Evolutionary conservation across 2,888 invertebrate species (phyloP), one percentile per base, ranked within the genome.

Genomic region (Selenia dentaria): DNA sequence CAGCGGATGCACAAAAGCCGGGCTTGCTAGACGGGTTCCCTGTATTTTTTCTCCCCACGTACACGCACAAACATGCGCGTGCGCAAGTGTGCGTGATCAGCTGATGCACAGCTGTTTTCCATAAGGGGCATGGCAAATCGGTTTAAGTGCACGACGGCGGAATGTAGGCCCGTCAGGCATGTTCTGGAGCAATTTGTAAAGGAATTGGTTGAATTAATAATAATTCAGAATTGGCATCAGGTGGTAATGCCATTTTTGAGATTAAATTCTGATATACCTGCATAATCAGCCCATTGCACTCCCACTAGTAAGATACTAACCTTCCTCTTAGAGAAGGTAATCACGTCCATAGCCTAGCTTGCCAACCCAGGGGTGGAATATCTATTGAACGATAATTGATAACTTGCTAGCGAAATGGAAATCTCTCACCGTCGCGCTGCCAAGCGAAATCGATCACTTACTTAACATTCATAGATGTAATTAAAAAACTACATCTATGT

Each of bases 41-140:
- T 74, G 67, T 79, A n/a, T 83, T 84, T 84, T 83, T 80, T 69
- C 65, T 64, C 68, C 64, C 56, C 68, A 59, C 67, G 34, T 70
- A 69, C 57, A 59, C 67, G 34, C 70, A 69, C 57, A 63, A 10
- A 4, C 25, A 11, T 47, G 50, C 39, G 27, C 48, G 36, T 13
- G 2, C 42, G 62, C 24, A 1, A 57, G 70, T 80, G 79, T 67
- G 82, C 48, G 77, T 65, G 70, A 83, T 84, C 83, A 84, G 83
- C 83, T 84, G 83, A 84, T 69, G 62, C 70, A 78, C 83, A 84
- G 82, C 80, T 83, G 83, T 75, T 60, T 54, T 46, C 56, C 51
- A 45, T 54, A 54, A 51, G 50, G 50, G 63, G 73, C 64, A 67
- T 72, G 62, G 67, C 73, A 68, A 77, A 76, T 79, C 59, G 62